Base-by-base conservation (phyloP, 2,888 invertebrate species). In the Tortricodes alternella region DNA sequence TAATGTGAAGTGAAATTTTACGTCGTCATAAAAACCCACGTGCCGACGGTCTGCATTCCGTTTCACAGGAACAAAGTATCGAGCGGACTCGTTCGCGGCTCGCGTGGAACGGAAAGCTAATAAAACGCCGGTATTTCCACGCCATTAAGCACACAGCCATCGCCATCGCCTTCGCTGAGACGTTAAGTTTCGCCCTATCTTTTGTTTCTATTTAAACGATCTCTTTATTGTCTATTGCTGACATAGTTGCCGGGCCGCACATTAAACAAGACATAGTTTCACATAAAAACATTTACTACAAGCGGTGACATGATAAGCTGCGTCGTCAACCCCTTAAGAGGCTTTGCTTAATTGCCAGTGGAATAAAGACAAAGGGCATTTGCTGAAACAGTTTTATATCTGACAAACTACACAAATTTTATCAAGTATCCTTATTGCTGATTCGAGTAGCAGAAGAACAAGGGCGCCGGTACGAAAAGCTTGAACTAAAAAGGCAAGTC, bases 1-100 rank as follows among this genome's bases (percentile, higher is more conserved):
- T 73, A 69, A 74, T 64, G 75, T 72, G 75, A 83, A 84, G 80
- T 81, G 81, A 84, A 84, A 84, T 83, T 84, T 84, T 80, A 85
- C 78, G 74, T 72, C 69, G 68, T 66, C 79, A 73, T 84, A 81
- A 80, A 85, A 83, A 78, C 79, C 73, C 71, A 74, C 73, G 74
- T 71, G 71, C 63, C 70, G 66, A 63, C 61, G 62, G 53, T 37
- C 51, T 37, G 27, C 32, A 55, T 46, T 41, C 43, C 35, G 32
- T 18, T 50, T 19, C 29, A 19, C 41, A 32, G 58, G 13, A 53
- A 44, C 46, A 39, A 59, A 34, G 46, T 57, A 46, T 39, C 38
- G 41, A 24, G 23, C 35, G 43, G 29, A 13, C 43, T 35, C 32
- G 48, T 44, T 41, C 60, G 64, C 61, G 58, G 66, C 61, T 34